A percentile compares a stretch with the other conserved stretches of the same genome.
Conservation (phyloP, 2,888 invertebrate species). For the Diarsia brunnea region DNA sequence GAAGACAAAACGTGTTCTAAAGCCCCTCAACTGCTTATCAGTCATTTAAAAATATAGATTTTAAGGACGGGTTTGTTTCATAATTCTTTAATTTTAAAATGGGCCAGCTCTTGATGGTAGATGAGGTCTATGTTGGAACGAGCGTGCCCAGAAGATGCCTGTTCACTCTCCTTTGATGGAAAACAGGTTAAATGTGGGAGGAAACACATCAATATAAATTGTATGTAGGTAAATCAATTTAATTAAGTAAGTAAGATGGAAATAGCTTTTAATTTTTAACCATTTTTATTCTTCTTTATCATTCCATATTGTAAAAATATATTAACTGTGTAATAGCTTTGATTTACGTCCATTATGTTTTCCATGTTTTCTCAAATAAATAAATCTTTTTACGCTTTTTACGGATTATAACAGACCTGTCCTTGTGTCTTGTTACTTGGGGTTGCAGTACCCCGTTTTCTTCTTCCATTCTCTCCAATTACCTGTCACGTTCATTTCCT, state of each 20-base stretch:
- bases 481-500: background rate
- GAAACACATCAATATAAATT: background rate
- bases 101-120: no score
- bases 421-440: background rate
- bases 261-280: background rate
- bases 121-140: no score
- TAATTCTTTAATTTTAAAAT: background rate
- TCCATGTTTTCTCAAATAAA: background rate
- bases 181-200: no score
- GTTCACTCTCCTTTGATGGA: no score
- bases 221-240: background rate
- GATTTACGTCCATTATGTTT: no score
- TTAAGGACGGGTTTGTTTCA: background rate
- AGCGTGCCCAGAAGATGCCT: no score
- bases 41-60: background rate
- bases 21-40: background rate
- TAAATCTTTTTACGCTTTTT: background rate
- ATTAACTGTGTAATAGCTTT: background rate
- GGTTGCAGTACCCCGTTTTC: background rate
- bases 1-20: slow-evolving; percentile 18
- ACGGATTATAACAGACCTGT: no score
- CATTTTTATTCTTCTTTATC: no score
- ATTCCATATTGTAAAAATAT: no score
- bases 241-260: background rate
- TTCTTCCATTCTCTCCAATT: background rate